phyloP scores from a whole-genome alignment of 2,113 vertebrate genomes.

The Noctilio leporinus region DNA sequence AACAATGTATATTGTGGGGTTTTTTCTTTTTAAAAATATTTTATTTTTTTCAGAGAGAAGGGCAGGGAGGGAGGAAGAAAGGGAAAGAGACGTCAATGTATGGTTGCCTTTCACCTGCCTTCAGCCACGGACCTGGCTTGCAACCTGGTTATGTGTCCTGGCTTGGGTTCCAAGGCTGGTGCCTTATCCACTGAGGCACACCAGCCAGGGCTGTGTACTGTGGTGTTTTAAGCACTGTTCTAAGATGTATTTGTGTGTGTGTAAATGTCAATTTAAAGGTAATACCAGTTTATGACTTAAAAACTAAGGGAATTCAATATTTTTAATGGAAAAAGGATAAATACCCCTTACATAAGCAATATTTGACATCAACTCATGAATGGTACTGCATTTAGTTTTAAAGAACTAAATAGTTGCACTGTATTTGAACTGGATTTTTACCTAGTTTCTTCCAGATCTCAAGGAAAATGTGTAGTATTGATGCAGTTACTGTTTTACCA shows the following conservation, averaged over 20 bases:
- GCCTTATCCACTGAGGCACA: too few relatives aligned
- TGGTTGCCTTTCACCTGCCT: too few relatives aligned
- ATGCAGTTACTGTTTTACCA: not conserved
- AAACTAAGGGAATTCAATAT: not conserved
- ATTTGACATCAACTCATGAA: not conserved
- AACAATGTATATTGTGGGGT: too few relatives aligned
- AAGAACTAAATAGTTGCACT: not conserved
- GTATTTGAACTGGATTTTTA: not conserved
- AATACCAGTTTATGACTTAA: not conserved
- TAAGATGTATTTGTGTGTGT: not conserved
- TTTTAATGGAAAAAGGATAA: conserved; percentile 3
- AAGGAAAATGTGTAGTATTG: not conserved
- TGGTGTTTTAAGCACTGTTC: not conserved
- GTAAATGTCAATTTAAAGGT: not conserved
- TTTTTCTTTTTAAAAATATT: too few relatives aligned
- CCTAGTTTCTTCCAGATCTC: not conserved
- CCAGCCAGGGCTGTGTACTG: too few relatives aligned
- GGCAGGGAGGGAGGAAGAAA: too few relatives aligned
- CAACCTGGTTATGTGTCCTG: too few relatives aligned
- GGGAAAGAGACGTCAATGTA: too few relatives aligned
- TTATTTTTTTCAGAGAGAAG: too few relatives aligned
- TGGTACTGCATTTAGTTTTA: not conserved
- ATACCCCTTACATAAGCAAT: not conserved
- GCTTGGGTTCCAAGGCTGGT: too few relatives aligned
- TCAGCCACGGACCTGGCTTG: too few relatives aligned